Evolutionary conservation across 1,140 invertebrate genomes (phyloP).

Genomic region (Acromyrmex echinatior): DNA sequence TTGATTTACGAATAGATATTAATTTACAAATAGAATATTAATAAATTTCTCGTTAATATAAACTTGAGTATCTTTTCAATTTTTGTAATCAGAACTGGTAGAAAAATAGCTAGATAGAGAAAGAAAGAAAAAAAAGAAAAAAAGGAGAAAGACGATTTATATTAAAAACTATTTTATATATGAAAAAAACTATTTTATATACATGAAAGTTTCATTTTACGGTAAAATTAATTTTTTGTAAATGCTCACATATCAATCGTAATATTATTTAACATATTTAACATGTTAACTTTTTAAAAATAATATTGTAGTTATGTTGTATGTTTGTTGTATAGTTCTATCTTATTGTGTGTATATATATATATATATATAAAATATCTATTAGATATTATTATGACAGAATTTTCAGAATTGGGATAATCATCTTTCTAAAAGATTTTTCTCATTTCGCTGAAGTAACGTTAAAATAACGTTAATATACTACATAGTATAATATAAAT

Average conservation of each 20-base stretch:
- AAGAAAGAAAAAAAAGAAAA: not conserved
- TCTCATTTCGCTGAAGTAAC: not conserved
- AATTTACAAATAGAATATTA: slow-evolving; percentile 8
- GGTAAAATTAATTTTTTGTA: not conserved
- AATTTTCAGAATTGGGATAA: not conserved
- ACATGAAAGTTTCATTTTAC: not conserved
- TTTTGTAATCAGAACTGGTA: not conserved
- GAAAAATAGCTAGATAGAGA: not conserved
- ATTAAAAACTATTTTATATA: not conserved
- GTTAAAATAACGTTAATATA: slow-evolving; percentile 1
- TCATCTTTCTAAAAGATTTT: not conserved
- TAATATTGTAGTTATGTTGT: not conserved
- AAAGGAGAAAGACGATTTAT: not conserved
- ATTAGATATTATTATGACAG: not conserved
- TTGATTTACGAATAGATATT: slow-evolving; percentile 19
- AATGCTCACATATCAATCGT: not conserved
- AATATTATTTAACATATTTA: not conserved
- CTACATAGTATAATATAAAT: slow-evolving; percentile 7
- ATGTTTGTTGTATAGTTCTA: not conserved
- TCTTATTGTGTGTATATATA: not conserved
- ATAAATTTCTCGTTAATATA: not conserved
- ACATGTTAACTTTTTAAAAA: not conserved
- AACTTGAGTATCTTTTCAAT: not conserved
- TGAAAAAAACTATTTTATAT: not conserved
- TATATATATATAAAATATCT: not conserved